Evolutionary conservation across 1,140 invertebrate genomes (phyloP), one percentile per base, ranked within the genome.

Genomic region (Saccostrea cuccullata): DNA sequence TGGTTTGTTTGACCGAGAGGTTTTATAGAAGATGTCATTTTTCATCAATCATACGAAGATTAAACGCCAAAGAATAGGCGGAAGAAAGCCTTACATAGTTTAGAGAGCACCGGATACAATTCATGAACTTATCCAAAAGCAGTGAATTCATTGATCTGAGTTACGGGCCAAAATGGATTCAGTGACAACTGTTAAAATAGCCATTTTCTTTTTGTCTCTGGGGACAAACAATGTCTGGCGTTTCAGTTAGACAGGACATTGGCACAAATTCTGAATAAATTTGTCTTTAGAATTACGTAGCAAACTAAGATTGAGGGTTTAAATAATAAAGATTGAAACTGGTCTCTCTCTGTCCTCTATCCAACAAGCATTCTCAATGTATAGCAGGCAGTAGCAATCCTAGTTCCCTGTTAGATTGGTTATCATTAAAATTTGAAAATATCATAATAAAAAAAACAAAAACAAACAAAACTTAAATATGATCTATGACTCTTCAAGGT

Each of bases 151-250:
- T 77, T 77, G 70, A 77, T 77, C 70, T 36, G 30, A 77, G 70
- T 77, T 4, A 30, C 70, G 70, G 23, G 11, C 70, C 23, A 15
- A 77, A 77, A 77, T 77, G 70, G 70, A 77, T 30, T 77, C 36
- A 30, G 70, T 77, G 70, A 77, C 70, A 77, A 77, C 70, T 77
- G 70, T 77, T 77, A 77, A 77, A 77, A 77, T 77, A 77, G 70
- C 26, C 70, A 77, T 77, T 77, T 77, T 77, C 70, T 77, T 77
- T 30, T 11, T 77, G 70, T 30, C 70, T 77, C 70, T 12, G 3
- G 70, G 70, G 70, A 77, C 23, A 30, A 77, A 77, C 23, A 40
- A 2, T 77, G 26, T 77, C 70, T 77, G 12, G 70, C 26, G 15
- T 36, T 77, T 26, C 23, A 30, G 26, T 15, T 30, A 77, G 30